Conservation (phyloP, 92 coral and sea anemone genomes). For the Ricordea florida region DNA sequence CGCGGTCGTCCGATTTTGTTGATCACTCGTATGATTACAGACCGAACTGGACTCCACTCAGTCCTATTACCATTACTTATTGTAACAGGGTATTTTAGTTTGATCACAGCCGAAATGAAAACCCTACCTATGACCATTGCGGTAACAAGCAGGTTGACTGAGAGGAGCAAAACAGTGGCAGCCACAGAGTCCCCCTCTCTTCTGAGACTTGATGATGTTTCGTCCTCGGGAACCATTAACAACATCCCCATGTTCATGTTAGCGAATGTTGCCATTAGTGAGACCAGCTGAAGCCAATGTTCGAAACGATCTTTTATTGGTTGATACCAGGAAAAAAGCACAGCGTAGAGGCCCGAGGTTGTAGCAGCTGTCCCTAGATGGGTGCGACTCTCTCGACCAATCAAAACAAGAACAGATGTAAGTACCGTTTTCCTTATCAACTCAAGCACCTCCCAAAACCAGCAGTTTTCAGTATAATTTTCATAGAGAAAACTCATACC, state of each 20-base stretch:
- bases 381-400: conserved; percentile 36
- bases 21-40: too few relatives aligned
- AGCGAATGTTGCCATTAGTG: conserved; percentile 25
- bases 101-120: too few relatives aligned
- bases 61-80: too few relatives aligned
- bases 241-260: conserved; percentile 38
- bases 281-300: conserved; percentile 31
- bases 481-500: conserved; percentile 43
- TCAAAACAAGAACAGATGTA: conserved; percentile 11
- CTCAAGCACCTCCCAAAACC: conserved; percentile 56
- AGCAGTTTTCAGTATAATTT: conserved; percentile 22
- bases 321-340: conserved; percentile 8
- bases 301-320: conserved; percentile 37
- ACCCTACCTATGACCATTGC: conserved; percentile 37
- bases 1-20: too few relatives aligned
- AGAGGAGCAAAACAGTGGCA: conserved; percentile 14
- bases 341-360: conserved; percentile 20
- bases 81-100: too few relatives aligned
- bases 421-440: conserved; percentile 15
- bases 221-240: conserved; percentile 25
- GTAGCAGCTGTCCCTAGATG: conserved; percentile 19
- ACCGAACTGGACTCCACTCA: too few relatives aligned
- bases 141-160: conserved; percentile 18
- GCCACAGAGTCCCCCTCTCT: conserved; percentile 15
- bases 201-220: conserved; percentile 1